Evolutionary conservation across 2,888 invertebrate species (phyloP).

Genomic region (Candidula unifasciata): DNA sequence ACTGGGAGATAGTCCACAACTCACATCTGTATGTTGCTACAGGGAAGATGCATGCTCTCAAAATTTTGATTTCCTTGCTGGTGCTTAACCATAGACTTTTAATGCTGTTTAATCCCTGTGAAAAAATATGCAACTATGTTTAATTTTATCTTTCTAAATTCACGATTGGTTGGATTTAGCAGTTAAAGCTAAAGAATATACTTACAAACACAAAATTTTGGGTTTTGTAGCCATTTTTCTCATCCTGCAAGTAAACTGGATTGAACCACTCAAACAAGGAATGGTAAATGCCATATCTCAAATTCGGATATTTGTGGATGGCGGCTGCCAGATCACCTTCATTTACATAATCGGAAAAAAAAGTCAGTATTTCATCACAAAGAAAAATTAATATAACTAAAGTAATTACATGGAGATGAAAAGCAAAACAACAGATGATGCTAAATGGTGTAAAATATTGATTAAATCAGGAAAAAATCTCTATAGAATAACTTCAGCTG

Average conservation of each 20-base stretch:
- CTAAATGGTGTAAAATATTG: background rate
- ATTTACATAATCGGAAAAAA: too few species aligned
- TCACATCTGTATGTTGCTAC: too few species aligned
- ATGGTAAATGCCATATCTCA: slow-evolving; percentile 76
- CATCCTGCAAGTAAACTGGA: slow-evolving; percentile 79
- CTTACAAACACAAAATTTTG: slow-evolving; percentile 82
- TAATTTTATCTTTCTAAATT: too few species aligned
- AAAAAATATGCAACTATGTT: too few species aligned
- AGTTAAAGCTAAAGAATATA: slow-evolving; percentile 31
- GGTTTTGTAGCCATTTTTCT: slow-evolving; percentile 80
- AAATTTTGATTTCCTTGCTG: too few species aligned
- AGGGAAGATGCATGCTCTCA: too few species aligned
- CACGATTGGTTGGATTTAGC: too few species aligned
- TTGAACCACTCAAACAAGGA: slow-evolving; percentile 79
- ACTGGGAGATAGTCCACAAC: too few species aligned
- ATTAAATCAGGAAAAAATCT: background rate
- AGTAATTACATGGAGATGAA: background rate
- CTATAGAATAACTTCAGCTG: too few species aligned
- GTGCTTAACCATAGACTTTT: too few species aligned
- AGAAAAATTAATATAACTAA: background rate
- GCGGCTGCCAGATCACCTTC: slow-evolving; percentile 41
- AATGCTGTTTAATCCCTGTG: too few species aligned
- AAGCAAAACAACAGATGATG: background rate
- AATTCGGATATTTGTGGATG: slow-evolving; percentile 44
- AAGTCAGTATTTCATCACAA: background rate